These are phyloP conservation scores for Anser cygnoides DNA, from an alignment of 2,113 vertebrate genomes.

Conservation along the genomic window DNA sequence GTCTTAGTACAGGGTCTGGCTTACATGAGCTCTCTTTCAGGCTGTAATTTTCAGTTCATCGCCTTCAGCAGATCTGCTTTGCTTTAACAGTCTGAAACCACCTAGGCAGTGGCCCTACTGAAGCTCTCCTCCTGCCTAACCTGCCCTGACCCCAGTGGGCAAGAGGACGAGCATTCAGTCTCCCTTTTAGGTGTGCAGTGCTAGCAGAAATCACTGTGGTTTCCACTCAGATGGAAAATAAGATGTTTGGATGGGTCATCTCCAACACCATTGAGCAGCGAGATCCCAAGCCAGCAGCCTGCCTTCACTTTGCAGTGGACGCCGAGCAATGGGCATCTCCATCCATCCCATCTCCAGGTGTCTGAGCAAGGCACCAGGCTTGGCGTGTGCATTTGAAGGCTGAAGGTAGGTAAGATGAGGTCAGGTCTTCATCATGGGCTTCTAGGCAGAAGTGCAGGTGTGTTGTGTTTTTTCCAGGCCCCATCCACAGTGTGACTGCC, in stretches of 20 bases:
- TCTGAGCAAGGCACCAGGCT: accelerated
- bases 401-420: background rate
- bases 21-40: background rate
- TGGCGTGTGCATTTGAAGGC: background rate
- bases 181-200: background rate
- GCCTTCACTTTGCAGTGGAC: background rate
- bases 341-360: background rate
- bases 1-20: background rate
- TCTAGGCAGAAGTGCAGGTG: background rate
- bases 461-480: background rate
- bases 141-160: background rate
- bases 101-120: background rate
- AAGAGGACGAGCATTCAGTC: background rate
- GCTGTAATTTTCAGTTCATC: background rate
- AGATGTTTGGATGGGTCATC: background rate
- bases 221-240: background rate
- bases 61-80: accelerated
- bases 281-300: too few species aligned
- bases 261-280: background rate
- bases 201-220: background rate
- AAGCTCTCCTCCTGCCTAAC: background rate
- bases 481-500: background rate
- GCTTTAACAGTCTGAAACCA: background rate
- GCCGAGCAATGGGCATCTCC: background rate
- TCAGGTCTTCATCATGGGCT: background rate